These are phyloP conservation scores for Volucella zonaria DNA, from an alignment of 2,888 invertebrate species.

Conservation along the genomic window DNA sequence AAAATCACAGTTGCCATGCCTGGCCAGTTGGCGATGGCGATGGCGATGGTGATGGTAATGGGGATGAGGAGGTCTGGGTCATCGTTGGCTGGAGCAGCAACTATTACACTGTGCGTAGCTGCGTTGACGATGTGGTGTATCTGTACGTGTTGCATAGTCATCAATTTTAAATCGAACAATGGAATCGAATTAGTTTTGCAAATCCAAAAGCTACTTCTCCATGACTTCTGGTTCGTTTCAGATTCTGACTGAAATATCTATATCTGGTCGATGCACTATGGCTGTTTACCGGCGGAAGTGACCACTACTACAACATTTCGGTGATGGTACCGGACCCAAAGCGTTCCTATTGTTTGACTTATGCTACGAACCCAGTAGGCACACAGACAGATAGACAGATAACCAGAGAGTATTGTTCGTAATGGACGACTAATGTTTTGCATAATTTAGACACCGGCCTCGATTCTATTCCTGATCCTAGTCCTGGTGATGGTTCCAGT, in stretches of 20 bases:
- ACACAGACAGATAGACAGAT: background rate
- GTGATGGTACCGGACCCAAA: slow-evolving; percentile 20
- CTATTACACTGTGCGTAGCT: slow-evolving; percentile 23
- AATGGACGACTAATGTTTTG: slow-evolving; percentile 73
- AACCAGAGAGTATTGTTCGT: slow-evolving; percentile 29
- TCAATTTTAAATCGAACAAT: slow-evolving; percentile 74
- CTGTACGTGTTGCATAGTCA: slow-evolving; percentile 70
- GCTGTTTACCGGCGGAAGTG: slow-evolving; percentile 12
- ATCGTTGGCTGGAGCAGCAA: too few species aligned
- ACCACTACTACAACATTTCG: background rate
- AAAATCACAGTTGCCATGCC: slow-evolving; percentile 60
- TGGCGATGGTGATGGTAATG: background rate
- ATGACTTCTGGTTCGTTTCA: slow-evolving; percentile 48
- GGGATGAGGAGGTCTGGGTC: background rate
- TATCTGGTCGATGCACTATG: slow-evolving; percentile 35
- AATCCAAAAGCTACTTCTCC: slow-evolving; percentile 59
- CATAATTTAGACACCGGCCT: slow-evolving; percentile 66
- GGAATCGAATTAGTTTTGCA: slow-evolving; percentile 73
- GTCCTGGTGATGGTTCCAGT: background rate
- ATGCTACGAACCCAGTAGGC: background rate
- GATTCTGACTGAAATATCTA: background rate
- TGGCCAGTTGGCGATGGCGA: background rate
- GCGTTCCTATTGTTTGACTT: slow-evolving; percentile 52
- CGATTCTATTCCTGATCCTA: background rate
- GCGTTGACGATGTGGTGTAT: background rate